Conservation (phyloP, 2,888 invertebrate genomes). For the Ochropleura leucogaster region DNA sequence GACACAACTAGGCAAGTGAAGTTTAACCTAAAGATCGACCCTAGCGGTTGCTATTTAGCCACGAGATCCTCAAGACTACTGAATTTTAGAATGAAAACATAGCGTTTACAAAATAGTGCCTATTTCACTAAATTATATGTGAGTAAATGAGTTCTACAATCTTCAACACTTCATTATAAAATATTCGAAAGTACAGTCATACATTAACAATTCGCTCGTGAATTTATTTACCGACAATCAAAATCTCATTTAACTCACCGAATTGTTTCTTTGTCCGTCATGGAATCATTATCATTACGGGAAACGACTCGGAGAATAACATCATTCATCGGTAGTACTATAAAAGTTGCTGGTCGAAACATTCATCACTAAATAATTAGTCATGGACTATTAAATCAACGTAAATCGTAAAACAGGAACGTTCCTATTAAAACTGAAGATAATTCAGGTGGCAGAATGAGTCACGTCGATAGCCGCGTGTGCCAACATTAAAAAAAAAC, state of each 20-base stretch:
- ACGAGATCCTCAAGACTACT: too few relatives aligned
- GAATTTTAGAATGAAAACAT: too few relatives aligned
- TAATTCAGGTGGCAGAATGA: conserved; percentile 83
- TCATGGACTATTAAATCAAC: conserved; percentile 81
- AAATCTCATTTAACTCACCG: conserved; percentile 57
- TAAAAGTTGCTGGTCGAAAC: conserved; percentile 65
- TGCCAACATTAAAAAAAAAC: conserved; percentile 78
- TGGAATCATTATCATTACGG: conserved; percentile 64
- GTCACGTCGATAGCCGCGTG: conserved; percentile 69
- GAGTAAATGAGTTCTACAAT: neutral
- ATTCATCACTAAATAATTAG: conserved; percentile 77
- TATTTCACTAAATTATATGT: neutral
- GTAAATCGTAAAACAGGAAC: conserved; percentile 77
- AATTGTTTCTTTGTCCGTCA: conserved; percentile 58
- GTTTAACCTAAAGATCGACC: too few relatives aligned
- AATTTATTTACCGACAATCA: conserved; percentile 61
- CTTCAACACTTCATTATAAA: conserved; percentile 11
- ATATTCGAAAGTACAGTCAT: conserved; percentile 25
- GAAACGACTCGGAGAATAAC: conserved; percentile 61
- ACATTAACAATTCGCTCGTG: conserved; percentile 38
- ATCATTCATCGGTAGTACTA: conserved; percentile 59
- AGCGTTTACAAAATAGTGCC: neutral
- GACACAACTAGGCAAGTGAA: too few relatives aligned
- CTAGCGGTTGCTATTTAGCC: too few relatives aligned
- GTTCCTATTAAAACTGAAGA: conserved; percentile 75